Percentiles rank a stretch among this genome's conserved stretches.
phyloP scores from a whole-genome alignment of 2,888 invertebrate species.

The Iselma pallidipennis region DNA sequence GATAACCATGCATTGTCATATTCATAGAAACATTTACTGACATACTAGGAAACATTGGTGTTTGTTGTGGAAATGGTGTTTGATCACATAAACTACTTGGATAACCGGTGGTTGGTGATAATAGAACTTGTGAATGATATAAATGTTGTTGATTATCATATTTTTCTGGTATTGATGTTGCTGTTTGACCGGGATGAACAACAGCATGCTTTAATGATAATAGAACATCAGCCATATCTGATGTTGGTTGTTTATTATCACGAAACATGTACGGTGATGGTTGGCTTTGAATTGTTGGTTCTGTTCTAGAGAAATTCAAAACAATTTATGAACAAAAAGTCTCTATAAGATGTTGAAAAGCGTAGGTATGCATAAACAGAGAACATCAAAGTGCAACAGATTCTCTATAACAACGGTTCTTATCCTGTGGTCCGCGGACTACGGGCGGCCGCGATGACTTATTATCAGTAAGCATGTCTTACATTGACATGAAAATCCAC shows the following conservation, averaged over 20 bases:
- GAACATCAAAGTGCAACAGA: too few relatives aligned
- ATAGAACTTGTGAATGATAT: conserved; percentile 63
- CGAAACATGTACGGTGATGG: conserved; percentile 28
- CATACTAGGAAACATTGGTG: conserved; percentile 84
- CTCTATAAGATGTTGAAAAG: too few relatives aligned
- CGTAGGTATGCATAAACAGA: too few relatives aligned
- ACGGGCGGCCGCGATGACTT: too few relatives aligned
- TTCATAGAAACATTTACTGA: conserved; percentile 97
- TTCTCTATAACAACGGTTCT: too few relatives aligned
- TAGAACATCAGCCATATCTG: conserved; percentile 85
- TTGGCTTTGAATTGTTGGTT: conserved; percentile 38
- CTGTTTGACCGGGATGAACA: conserved; percentile 71
- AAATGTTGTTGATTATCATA: conserved; percentile 50
- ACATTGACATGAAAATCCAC: too few relatives aligned
- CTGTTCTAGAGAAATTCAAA: conserved; percentile 35
- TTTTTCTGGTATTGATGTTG: conserved; percentile 34
- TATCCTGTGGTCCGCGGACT: too few relatives aligned
- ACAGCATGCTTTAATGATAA: conserved; percentile 87
- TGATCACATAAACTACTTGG: conserved; percentile 47
- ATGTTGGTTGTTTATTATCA: conserved; percentile 41
- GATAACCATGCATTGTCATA: conserved; percentile 92
- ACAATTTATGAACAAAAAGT: neutral
- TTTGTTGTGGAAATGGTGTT: conserved; percentile 41
- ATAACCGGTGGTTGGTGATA: conserved; percentile 61
- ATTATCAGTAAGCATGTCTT: too few relatives aligned